Conservation (phyloP, 2,888 invertebrate species). For the Encarsia formosa region DNA sequence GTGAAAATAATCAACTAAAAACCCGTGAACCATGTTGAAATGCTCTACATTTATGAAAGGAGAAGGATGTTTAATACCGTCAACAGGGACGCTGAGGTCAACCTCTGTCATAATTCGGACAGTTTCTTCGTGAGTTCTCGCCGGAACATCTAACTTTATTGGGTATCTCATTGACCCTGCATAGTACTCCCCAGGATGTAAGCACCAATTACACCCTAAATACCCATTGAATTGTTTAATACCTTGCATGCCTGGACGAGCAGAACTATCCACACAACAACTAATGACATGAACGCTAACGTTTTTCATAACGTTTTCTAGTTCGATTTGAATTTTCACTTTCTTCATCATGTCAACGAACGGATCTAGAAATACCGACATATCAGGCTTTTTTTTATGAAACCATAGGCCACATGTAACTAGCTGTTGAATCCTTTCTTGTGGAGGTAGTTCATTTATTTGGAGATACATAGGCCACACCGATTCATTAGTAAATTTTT, state of each 20-base stretch:
- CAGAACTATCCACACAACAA: not conserved
- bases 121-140: too few relatives aligned
- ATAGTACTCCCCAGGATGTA: not conserved
- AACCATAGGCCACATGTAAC: slow-evolving; percentile 2
- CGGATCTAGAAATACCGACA: not conserved
- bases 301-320: not conserved
- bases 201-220: slow-evolving; percentile 7
- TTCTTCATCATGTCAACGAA: slow-evolving; percentile 6
- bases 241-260: too few relatives aligned
- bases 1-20: not conserved
- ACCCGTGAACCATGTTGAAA: not conserved
- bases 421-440: not conserved
- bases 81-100: too few relatives aligned
- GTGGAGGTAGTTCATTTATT: slow-evolving; percentile 1
- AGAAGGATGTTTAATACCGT: not conserved
- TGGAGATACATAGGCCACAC: slow-evolving; percentile 12
- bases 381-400: slow-evolving; percentile 1
- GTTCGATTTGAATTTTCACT: not conserved
- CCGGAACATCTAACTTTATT: too few relatives aligned
- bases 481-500: slow-evolving; percentile 4
- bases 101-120: too few relatives aligned
- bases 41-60: not conserved
- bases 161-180: slow-evolving; percentile 1
- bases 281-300: not conserved
- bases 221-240: too few relatives aligned